phyloP scores from a whole-genome alignment of 37 sponge, comb jelly and placozoan species.

The Diacarnus erythraeanus region DNA sequence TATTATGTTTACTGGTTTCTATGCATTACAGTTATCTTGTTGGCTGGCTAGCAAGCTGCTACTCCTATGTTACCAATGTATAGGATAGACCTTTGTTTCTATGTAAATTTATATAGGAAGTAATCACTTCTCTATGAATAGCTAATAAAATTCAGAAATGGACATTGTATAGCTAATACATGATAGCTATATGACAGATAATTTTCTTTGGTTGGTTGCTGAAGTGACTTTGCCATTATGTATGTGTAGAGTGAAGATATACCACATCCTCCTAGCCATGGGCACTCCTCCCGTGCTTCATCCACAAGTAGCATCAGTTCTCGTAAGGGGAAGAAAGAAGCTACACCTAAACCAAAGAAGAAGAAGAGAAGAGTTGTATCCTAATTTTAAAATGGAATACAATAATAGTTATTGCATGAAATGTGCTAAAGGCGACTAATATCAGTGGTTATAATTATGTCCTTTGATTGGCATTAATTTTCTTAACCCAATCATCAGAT shows the following conservation, averaged over 20 bases:
- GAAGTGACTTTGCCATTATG: too few species aligned
- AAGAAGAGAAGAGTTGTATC: slow-evolving; percentile 22
- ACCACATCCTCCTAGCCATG: background rate
- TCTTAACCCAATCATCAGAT: slow-evolving; percentile 15
- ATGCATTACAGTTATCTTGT: too few species aligned
- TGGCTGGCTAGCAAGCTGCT: too few species aligned
- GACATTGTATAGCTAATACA: too few species aligned
- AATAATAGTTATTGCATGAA: background rate
- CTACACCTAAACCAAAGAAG: slow-evolving; percentile 10
- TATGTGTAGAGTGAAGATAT: background rate
- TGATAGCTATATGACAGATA: background rate
- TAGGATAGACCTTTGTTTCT: too few species aligned
- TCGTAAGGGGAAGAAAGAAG: background rate
- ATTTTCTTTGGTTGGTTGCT: background rate
- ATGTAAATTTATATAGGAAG: too few species aligned
- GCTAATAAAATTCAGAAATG: too few species aligned
- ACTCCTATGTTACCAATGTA: too few species aligned
- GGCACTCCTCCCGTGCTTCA: slow-evolving; percentile 23
- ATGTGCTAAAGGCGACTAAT: background rate
- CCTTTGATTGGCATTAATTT: background rate
- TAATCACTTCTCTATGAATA: too few species aligned
- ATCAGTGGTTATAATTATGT: background rate
- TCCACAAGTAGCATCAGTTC: slow-evolving; percentile 31
- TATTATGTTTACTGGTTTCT: too few species aligned
- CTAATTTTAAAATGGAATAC: background rate